A percentile compares a stretch with the other conserved stretches of the same genome.
These are phyloP conservation scores for Agrypnia vestita DNA, from an alignment of 1,140 invertebrate species.

Conservation along the genomic window DNA sequence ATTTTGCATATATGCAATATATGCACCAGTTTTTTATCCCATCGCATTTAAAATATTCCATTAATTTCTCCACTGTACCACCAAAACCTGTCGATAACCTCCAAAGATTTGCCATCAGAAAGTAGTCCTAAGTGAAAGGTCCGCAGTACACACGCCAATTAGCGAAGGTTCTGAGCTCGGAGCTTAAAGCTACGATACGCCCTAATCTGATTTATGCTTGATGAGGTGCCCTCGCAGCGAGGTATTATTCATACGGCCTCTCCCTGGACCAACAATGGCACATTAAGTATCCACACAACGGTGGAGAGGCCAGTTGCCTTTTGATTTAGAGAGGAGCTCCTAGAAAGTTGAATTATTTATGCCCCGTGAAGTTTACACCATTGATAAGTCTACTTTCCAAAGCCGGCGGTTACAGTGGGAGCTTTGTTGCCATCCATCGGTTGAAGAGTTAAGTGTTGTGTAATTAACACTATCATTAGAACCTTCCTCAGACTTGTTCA, in stretches of 20 bases:
- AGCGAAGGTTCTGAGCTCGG: conserved; percentile 29
- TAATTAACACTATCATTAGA: conserved; percentile 14
- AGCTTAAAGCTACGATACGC: conserved; percentile 32
- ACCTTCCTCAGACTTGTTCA: background rate
- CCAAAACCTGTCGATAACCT: no score
- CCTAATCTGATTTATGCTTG: conserved; percentile 48
- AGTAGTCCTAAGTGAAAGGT: background rate
- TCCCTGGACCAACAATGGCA: conserved; percentile 39
- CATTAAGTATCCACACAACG: conserved; percentile 42
- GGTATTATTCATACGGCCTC: conserved; percentile 42
- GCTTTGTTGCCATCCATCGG: conserved; percentile 14
- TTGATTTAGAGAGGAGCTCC: conserved; percentile 40
- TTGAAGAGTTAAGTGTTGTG: conserved; percentile 5
- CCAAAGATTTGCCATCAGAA: background rate
- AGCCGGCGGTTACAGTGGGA: background rate
- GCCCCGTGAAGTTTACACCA: conserved; percentile 28
- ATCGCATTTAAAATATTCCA: no score
- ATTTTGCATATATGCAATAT: no score
- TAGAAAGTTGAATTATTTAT: conserved; percentile 47
- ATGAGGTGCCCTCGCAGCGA: conserved; percentile 31
- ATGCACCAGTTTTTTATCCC: no score
- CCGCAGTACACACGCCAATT: conserved; percentile 19
- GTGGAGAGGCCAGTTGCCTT: conserved; percentile 36
- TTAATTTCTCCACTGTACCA: no score
- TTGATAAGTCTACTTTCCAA: conserved; percentile 27